Percentiles rank a stretch among this genome's conserved stretches.
phyloP scores from a whole-genome alignment of 2,888 invertebrate genomes.

The Melinaea marsaeus region DNA sequence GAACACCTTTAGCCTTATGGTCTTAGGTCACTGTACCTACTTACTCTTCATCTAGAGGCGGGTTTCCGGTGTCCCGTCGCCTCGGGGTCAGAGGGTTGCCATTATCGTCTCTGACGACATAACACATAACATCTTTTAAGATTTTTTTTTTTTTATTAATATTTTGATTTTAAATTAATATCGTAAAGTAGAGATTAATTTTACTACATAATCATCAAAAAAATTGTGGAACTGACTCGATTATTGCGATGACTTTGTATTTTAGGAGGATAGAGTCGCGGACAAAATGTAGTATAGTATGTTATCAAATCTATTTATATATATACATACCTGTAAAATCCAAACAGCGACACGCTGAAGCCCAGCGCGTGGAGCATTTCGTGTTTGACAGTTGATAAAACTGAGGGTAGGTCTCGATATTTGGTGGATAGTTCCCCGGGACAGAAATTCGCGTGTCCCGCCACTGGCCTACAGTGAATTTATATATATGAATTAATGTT shows the following conservation, averaged over 20 bases:
- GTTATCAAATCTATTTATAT: not conserved
- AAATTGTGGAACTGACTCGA: no score
- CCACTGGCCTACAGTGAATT: slow-evolving; percentile 87
- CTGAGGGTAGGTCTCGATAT: slow-evolving; percentile 91
- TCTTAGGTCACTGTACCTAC: slow-evolving; percentile 38
- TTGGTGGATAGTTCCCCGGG: slow-evolving; percentile 95
- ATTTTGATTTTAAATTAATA: no score
- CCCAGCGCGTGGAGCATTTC: slow-evolving; percentile 98
- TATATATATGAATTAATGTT: no score
- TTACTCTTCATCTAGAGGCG: slow-evolving; percentile 91
- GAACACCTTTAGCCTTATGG: not conserved
- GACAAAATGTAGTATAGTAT: no score
- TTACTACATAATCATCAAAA: no score
- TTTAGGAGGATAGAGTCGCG: no score
- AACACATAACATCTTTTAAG: not conserved
- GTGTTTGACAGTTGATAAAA: slow-evolving; percentile 97
- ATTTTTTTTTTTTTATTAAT: no score
- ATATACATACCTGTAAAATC: slow-evolving; percentile 83
- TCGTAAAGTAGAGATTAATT: no score
- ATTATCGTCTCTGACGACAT: slow-evolving; percentile 83
- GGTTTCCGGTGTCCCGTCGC: slow-evolving; percentile 90
- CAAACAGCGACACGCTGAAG: slow-evolving; percentile 97
- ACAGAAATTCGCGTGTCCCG: slow-evolving; percentile 99
- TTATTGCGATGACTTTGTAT: no score
- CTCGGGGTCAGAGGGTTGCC: slow-evolving; percentile 92